A percentile compares a stretch with the other conserved stretches of the same genome.
These are phyloP conservation scores for Serilophus lunatus DNA, from an alignment of 2,113 vertebrate species.

Conservation along the genomic window DNA sequence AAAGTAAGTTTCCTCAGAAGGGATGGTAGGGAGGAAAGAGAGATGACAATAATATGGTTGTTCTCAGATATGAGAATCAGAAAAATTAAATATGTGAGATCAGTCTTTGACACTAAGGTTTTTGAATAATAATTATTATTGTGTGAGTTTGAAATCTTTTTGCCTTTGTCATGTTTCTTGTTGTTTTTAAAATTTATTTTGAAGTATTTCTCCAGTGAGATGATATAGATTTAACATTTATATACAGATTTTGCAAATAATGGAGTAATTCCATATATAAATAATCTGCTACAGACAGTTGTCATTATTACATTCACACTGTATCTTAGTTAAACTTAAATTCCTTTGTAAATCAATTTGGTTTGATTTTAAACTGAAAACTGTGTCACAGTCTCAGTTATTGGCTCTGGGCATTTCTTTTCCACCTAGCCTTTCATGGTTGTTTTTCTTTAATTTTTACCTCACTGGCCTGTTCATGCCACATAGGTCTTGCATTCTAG, in stretches of 20 bases:
- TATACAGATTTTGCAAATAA: not conserved
- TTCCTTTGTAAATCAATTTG: not conserved
- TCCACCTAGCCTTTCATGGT: not conserved
- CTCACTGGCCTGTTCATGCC: not conserved
- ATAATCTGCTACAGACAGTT: not conserved
- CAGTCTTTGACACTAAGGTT: not conserved
- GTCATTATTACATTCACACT: not conserved
- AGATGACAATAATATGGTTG: not conserved
- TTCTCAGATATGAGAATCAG: not conserved
- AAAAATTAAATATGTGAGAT: not conserved
- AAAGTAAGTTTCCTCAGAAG: not conserved
- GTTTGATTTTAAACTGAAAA: not conserved
- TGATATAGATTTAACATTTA: not conserved
- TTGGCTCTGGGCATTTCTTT: not conserved
- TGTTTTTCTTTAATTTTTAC: not conserved
- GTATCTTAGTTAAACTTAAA: not conserved
- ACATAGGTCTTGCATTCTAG: not conserved
- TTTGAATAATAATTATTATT: not conserved
- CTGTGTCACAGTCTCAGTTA: not conserved
- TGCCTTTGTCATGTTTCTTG: not conserved
- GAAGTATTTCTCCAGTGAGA: not conserved
- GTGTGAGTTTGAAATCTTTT: not conserved
- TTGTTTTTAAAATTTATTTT: not conserved
- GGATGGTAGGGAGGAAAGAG: not conserved
- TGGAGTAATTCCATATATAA: not conserved